Evolutionary conservation across 2,888 invertebrate species (phyloP).

Genomic region (Morpho achilles): DNA sequence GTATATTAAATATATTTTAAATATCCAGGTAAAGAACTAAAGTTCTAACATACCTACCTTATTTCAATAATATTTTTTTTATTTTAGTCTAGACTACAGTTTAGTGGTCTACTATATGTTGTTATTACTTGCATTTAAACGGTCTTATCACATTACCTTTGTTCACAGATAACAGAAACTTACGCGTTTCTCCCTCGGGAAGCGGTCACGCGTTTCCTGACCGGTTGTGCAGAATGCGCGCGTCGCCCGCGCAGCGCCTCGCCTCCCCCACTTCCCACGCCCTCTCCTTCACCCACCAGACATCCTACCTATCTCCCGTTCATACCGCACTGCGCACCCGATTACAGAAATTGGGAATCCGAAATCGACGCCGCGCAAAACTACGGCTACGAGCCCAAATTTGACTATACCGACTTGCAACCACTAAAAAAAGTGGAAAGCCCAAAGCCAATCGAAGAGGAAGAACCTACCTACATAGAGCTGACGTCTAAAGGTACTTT

Average conservation of each 20-base stretch:
- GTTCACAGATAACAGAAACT: slow-evolving; percentile 94
- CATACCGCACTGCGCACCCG: slow-evolving; percentile 63
- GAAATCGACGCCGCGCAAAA: slow-evolving; percentile 74
- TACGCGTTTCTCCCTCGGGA: slow-evolving; percentile 97
- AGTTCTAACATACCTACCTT: no score
- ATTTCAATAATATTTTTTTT: no score
- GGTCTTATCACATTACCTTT: slow-evolving; percentile 28
- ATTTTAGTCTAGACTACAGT: no score
- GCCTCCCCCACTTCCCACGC: slow-evolving; percentile 75
- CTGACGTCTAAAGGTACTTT: slow-evolving; percentile 62
- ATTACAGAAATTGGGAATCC: slow-evolving; percentile 75
- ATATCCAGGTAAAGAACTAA: no score
- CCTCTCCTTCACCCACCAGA: slow-evolving; percentile 71
- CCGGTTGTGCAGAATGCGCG: slow-evolving; percentile 96
- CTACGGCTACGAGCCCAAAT: slow-evolving; percentile 62
- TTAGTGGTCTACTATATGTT: no score
- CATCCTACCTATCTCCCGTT: slow-evolving; percentile 66
- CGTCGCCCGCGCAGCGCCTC: slow-evolving; percentile 85
- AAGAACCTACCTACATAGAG: slow-evolving; percentile 71
- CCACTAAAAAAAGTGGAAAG: slow-evolving; percentile 67
- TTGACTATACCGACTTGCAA: slow-evolving; percentile 64
- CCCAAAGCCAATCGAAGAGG: slow-evolving; percentile 55
- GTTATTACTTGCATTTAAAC: no score
- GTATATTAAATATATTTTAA: no score
- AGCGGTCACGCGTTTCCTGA: slow-evolving; percentile 96